These are phyloP conservation scores for Muscina levida DNA, from an alignment of 2,888 invertebrate species.

Conservation along the genomic window DNA sequence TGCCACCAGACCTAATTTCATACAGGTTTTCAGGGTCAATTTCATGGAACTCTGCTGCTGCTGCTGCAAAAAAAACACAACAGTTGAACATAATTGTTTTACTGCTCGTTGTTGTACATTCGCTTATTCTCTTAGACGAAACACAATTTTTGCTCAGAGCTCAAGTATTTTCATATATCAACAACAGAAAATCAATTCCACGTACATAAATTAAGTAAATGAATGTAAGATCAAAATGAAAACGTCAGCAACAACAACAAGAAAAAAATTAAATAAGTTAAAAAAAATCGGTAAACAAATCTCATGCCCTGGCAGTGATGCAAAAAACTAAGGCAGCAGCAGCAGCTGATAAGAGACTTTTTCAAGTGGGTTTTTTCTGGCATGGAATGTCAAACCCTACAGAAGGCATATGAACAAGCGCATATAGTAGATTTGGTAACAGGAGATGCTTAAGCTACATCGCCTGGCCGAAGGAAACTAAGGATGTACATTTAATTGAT, in stretches of 20 bases:
- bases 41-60: neutral
- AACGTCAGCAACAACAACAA: no score
- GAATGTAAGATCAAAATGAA: constrained; percentile 13
- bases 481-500: no score
- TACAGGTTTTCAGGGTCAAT: constrained; percentile 60
- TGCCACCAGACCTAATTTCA: constrained; percentile 28
- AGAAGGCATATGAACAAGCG: neutral
- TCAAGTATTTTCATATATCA: neutral
- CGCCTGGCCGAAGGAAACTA: no score
- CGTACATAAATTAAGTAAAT: constrained; percentile 31
- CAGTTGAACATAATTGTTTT: neutral
- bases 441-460: no score
- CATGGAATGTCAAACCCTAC: neutral
- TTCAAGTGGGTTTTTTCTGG: no score
- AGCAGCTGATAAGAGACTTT: constrained; percentile 31
- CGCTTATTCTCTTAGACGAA: neutral
- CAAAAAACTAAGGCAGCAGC: constrained; percentile 20
- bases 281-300: constrained; percentile 27
- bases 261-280: constrained; percentile 6
- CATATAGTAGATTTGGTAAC: no score
- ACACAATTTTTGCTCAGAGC: neutral
- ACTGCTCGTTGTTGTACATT: neutral
- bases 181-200: constrained; percentile 21
- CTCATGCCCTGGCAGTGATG: constrained; percentile 21
- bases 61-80: neutral